Base-by-base conservation (phyloP, 2,113 vertebrate genomes). In the Ochotona curzoniae region DNA sequence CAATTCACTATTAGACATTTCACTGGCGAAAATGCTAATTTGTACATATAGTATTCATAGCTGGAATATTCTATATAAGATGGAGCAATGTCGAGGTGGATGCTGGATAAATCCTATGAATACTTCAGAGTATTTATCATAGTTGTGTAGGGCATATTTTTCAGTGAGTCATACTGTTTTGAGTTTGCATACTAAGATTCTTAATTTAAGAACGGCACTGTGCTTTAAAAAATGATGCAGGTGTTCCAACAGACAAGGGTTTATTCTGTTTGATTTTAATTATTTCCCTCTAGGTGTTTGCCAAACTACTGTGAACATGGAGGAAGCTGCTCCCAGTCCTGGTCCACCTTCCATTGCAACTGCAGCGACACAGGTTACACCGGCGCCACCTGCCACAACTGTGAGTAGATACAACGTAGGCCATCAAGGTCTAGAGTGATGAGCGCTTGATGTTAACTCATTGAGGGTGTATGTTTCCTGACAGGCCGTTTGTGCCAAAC, bases 271-370 rank as follows among this genome's bases (percentile, higher is more conserved):
- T 63, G 1, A 0, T 57, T 91, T 69, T 79, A 3, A 21, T 21
- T 83, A 93, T 97, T 14, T 96, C 47, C 49, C 30, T 32, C 89
- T 64, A 99, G 99, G 60, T 99, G 99, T 95, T 98, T 99, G n/a
- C 99, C 99, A 30, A 99, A 99, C 98, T 98, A 99, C 88, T 99
- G 99, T 91, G 99, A 99, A 96, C 99, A 99, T 0, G 99, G 98
- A 80, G 99, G 99, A 83, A 98, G 96, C 92, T 99, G 99, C 92
- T 98, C 98, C 44, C 99, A 99, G 97, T 99, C 98, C 5, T 99
- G 99, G 99, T 97, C 90, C 17, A 97, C 98, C 18, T 99, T 99
- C 96, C 97, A 98, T 95, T 99, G 99, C 0, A 98, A 99, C 97
- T 99, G 99, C 49, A 98, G 98, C 1, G 98, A 98, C 49, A 99